These are phyloP conservation scores for Trissoscelio sp. DNA, from an alignment of 2,888 invertebrate genomes.

Conservation along the genomic window DNA sequence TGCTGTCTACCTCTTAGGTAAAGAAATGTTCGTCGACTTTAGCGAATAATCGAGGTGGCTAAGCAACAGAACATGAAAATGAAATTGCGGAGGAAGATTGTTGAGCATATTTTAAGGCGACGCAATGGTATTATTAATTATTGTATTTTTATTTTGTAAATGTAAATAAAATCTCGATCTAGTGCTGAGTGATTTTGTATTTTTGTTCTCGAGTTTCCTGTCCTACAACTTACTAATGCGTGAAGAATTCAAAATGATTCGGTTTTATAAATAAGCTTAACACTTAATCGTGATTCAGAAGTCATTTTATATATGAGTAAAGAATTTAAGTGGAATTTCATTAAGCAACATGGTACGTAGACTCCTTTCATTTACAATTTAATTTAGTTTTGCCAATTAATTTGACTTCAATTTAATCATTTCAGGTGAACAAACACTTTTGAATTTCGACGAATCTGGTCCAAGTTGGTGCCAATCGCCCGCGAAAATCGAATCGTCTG, in stretches of 20 bases:
- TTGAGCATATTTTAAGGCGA: constrained; percentile 31
- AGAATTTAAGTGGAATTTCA: too few relatives aligned
- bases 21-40: constrained; percentile 35
- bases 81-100: constrained; percentile 3
- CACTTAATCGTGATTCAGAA: background rate
- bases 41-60: constrained; percentile 5
- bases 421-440: too few relatives aligned
- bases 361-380: background rate
- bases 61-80: background rate
- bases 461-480: constrained; percentile 2
- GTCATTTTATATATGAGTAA: background rate
- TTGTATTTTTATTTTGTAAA: constrained; percentile 72
- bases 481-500: constrained; percentile 36
- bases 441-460: too few relatives aligned
- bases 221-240: background rate
- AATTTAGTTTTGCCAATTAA: too few relatives aligned
- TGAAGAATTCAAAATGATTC: constrained; percentile 12
- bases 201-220: too few relatives aligned
- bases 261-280: constrained; percentile 19
- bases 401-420: too few relatives aligned
- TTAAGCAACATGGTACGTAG: too few relatives aligned
- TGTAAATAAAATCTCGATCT: constrained; percentile 78
- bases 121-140: constrained; percentile 61
- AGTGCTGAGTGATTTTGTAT: constrained; percentile 69
- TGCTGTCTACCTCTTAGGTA: constrained; percentile 58